A percentile compares a stretch with the other conserved stretches of the same genome.
These are phyloP conservation scores for Eulemur macaco DNA, from an alignment of 2,113 vertebrate species.

Conservation along the genomic window DNA sequence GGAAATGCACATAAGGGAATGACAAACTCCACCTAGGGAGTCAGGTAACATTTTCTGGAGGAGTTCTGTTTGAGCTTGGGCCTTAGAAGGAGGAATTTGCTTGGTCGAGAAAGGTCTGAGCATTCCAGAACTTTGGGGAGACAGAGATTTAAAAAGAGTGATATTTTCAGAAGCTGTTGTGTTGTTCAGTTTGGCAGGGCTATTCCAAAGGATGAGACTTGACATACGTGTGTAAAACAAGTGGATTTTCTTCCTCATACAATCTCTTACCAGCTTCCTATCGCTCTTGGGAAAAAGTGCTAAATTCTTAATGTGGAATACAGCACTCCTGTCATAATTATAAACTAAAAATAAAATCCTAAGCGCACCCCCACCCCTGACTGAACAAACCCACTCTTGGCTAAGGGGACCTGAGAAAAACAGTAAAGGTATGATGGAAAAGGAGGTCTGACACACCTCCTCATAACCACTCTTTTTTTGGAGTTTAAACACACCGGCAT, in stretches of 20 bases:
- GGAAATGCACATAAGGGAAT: neutral
- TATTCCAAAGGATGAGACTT: neutral
- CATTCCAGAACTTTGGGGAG: neutral
- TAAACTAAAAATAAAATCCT: too few species aligned
- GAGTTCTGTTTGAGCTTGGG: neutral
- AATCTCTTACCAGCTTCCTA: neutral
- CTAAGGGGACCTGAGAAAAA: too few species aligned
- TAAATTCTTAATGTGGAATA: neutral
- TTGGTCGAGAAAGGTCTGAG: neutral
- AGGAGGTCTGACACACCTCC: too few species aligned
- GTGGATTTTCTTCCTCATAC: neutral
- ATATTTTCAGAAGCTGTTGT: neutral
- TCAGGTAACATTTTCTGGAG: neutral
- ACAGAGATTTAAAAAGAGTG: neutral
- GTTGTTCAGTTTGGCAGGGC: neutral
- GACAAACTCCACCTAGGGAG: neutral
- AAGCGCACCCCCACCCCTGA: too few species aligned
- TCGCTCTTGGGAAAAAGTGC: neutral
- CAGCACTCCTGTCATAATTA: neutral
- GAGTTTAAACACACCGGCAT: too few species aligned
- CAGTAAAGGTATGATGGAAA: too few species aligned
- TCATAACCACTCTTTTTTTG: too few species aligned
- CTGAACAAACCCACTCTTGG: too few species aligned
- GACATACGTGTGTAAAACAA: too few species aligned
- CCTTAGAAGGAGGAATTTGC: neutral